Percentiles rank a stretch among this genome's conserved stretches.
Evolutionary conservation across 2,888 invertebrate genomes (phyloP).

Genomic region (Sarcophaga rosellei): DNA sequence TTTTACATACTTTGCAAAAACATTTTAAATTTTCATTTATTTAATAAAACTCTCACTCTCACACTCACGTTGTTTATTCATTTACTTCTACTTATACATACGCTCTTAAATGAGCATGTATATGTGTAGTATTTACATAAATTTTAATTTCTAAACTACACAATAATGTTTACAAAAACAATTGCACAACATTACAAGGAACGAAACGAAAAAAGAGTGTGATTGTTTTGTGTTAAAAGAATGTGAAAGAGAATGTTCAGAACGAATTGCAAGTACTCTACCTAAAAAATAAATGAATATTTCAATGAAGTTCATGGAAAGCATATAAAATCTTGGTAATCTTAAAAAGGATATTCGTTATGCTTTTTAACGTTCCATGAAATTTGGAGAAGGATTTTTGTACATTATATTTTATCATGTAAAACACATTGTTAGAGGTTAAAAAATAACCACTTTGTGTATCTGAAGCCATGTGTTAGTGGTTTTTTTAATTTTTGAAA

Average conservation of each 20-base stretch:
- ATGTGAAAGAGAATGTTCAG: neutral
- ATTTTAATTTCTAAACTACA: conserved; percentile 57
- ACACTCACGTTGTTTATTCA: neutral
- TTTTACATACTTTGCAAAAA: neutral
- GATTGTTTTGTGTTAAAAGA: neutral
- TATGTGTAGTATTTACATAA: conserved; percentile 37
- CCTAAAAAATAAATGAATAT: neutral
- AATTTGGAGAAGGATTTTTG: no score
- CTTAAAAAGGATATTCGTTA: no score
- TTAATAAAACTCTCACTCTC: conserved; percentile 2
- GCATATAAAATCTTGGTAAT: no score
- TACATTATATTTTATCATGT: no score
- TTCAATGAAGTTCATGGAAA: no score
- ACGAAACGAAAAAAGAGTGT: neutral
- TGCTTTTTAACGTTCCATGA: no score
- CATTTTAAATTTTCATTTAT: conserved; percentile 13
- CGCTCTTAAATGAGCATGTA: neutral
- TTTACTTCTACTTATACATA: neutral
- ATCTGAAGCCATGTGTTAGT: no score
- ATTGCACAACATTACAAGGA: conserved; percentile 1
- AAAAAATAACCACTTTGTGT: no score
- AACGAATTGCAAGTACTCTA: neutral
- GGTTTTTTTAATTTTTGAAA: no score
- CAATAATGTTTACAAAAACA: conserved; percentile 42
- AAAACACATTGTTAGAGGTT: no score